Conservation (phyloP, 2,113 vertebrate species). For the Chionis minor region DNA sequence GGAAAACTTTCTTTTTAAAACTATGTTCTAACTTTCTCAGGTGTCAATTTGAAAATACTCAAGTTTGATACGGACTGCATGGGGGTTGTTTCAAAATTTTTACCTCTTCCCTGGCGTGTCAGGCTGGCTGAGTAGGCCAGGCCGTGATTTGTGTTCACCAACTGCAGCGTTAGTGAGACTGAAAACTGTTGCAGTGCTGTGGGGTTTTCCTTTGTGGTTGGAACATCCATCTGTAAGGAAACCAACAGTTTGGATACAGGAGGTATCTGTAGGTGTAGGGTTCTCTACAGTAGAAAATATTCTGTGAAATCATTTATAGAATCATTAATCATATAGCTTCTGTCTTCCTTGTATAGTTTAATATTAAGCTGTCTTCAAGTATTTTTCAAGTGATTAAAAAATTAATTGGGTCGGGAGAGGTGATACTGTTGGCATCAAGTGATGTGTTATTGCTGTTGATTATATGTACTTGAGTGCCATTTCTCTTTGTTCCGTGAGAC, state of each 20-base stretch:
- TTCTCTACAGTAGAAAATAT: neutral
- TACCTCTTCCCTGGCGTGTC: neutral
- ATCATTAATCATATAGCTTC: neutral
- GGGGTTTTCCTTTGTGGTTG: neutral
- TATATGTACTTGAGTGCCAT: rapidly evolving
- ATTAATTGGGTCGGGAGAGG: neutral
- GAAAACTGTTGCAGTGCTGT: neutral
- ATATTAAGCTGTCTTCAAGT: neutral
- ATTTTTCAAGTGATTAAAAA: neutral
- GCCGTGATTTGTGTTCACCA: neutral
- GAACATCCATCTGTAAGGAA: neutral
- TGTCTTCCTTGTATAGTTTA: neutral
- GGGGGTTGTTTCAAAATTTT: neutral
- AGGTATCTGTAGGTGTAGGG: neutral
- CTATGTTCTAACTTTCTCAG: neutral
- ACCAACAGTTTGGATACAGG: neutral
- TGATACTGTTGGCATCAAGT: neutral
- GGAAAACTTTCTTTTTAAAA: neutral
- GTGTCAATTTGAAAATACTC: neutral
- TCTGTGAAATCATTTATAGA: neutral
- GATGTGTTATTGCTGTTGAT: neutral
- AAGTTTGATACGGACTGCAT: neutral
- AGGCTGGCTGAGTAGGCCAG: neutral
- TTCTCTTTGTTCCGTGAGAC: neutral
- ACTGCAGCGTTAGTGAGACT: neutral